Evolutionary conservation across 1,140 invertebrate species (phyloP).

Genomic region (Pseudomyrmex cubaensis): DNA sequence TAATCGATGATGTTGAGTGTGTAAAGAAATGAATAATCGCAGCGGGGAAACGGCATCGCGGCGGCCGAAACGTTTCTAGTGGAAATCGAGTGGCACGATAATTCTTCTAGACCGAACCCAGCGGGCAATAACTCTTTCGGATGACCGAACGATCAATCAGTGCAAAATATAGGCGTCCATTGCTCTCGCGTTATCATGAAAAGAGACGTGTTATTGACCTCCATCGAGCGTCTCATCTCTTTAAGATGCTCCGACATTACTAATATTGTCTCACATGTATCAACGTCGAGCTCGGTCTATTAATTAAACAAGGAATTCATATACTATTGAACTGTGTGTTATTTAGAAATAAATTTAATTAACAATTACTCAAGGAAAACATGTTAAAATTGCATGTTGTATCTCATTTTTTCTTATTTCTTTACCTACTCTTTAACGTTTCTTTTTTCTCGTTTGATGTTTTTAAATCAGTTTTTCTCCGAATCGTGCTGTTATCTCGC

Average conservation of each 20-base stretch:
- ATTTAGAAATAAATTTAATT: neutral
- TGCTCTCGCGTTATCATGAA: constrained; percentile 57
- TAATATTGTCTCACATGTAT: neutral
- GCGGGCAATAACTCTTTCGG: constrained; percentile 69
- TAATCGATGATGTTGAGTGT: constrained; percentile 59
- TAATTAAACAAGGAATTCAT: neutral
- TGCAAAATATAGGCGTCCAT: constrained; percentile 64
- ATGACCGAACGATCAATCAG: constrained; percentile 70
- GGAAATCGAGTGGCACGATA: constrained; percentile 72
- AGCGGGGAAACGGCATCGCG: constrained; percentile 14
- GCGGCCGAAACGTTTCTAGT: constrained; percentile 34
- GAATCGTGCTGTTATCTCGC: neutral
- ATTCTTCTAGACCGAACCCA: constrained; percentile 63
- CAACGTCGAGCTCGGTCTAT: neutral
- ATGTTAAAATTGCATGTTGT: no score
- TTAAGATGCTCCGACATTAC: neutral
- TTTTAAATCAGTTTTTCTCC: neutral
- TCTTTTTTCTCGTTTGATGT: neutral
- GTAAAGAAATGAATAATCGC: constrained; percentile 58
- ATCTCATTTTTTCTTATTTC: neutral
- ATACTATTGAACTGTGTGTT: neutral
- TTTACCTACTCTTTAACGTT: neutral
- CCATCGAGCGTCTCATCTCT: constrained; percentile 24
- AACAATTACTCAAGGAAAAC: neutral
- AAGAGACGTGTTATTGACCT: constrained; percentile 46